phyloP scores from a whole-genome alignment of 2,113 vertebrate genomes.

The Dendrocopos noguchii region DNA sequence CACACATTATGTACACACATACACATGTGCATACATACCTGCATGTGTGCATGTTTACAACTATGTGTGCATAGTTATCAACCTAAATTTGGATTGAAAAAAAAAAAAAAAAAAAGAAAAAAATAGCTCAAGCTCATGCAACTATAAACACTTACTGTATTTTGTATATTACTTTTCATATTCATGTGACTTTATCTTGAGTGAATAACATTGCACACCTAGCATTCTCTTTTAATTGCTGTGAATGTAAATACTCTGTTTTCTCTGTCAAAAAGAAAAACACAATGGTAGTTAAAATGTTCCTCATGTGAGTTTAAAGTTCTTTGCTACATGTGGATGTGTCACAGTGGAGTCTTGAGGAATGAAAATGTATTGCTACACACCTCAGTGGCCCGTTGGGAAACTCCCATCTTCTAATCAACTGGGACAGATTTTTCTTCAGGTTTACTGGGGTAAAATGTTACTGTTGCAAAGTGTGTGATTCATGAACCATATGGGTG shows the following conservation, averaged over 20 bases:
- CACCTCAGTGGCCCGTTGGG: not conserved
- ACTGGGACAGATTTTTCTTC: not conserved
- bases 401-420: not conserved
- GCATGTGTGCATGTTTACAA: not conserved
- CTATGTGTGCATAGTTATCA: not conserved
- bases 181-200: not conserved
- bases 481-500: not conserved
- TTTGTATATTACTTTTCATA: not conserved
- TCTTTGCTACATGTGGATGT: not conserved
- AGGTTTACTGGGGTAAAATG: not conserved
- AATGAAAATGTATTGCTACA: not conserved
- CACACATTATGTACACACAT: too few relatives aligned
- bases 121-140: not conserved
- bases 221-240: not conserved
- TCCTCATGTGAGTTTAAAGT: not conserved
- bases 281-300: not conserved
- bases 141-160: not conserved
- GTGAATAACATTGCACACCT: not conserved
- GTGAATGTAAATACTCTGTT: not conserved
- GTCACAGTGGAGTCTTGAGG: not conserved
- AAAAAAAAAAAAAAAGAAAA: not conserved
- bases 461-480: not conserved
- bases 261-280: not conserved
- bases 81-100: not conserved
- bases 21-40: not conserved